Evolutionary conservation across 53 echinoderm and acorn worm genomes (phyloP).

Genomic region (Hippasteria phrygiana): DNA sequence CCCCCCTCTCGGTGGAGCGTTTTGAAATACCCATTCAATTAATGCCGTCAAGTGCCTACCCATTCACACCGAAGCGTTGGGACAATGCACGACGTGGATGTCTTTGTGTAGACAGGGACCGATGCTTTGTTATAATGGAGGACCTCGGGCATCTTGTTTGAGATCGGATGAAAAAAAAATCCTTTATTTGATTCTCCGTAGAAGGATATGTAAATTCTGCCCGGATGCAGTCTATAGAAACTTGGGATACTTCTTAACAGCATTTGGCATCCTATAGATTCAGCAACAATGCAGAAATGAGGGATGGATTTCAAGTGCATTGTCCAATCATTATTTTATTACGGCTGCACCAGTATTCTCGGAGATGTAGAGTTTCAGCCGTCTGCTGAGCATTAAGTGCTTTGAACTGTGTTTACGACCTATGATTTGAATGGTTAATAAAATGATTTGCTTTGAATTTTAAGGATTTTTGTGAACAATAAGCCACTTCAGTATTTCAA

Average conservation of each 20-base stretch:
- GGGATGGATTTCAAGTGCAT: constrained; percentile 25
- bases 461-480: no score
- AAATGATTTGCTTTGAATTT: no score
- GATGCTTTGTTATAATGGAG: constrained; percentile 37
- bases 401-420: constrained; percentile 36
- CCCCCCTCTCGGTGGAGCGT: neutral
- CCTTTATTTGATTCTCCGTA: neutral
- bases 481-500: no score
- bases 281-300: constrained; percentile 20
- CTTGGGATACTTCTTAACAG: neutral
- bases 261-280: neutral
- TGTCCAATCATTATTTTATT: constrained; percentile 41
- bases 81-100: constrained; percentile 21
- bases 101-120: constrained; percentile 57
- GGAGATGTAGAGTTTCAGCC: constrained; percentile 33
- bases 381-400: constrained; percentile 13
- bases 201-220: neutral
- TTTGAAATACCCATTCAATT: constrained; percentile 51
- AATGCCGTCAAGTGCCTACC: constrained; percentile 40
- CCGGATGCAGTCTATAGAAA: neutral
- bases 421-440: no score
- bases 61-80: neutral
- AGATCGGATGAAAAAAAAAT: neutral
- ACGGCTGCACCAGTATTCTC: neutral
- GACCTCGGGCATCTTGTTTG: neutral